Evolutionary conservation across 2,113 vertebrate genomes (phyloP).

Genomic region (Sitta europaea): DNA sequence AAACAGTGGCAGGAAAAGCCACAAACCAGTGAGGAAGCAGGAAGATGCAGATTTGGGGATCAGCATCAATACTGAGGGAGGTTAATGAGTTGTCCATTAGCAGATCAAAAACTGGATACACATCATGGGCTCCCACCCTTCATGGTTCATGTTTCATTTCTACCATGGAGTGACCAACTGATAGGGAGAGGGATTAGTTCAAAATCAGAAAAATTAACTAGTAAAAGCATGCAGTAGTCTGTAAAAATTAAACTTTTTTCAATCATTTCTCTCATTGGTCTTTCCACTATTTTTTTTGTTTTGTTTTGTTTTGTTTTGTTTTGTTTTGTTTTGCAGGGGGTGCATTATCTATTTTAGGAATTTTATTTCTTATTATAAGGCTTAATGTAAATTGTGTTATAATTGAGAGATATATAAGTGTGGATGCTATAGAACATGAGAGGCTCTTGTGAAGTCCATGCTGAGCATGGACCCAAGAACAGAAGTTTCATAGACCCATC

Average conservation of each 20-base stretch:
- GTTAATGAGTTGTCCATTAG: neutral
- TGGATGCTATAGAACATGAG: neutral
- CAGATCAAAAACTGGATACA: neutral
- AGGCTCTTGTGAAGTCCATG: neutral
- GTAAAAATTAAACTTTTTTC: neutral
- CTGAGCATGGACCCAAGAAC: neutral
- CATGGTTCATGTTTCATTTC: neutral
- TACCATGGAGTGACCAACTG: neutral
- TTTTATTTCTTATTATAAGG: neutral
- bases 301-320: neutral
- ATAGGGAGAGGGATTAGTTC: neutral
- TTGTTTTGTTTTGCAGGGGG: neutral
- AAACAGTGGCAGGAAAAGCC: neutral
- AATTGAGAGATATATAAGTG: neutral
- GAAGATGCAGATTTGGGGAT: neutral
- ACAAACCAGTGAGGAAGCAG: neutral
- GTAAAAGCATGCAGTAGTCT: neutral
- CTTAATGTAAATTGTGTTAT: neutral
- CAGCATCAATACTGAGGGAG: rapidly evolving
- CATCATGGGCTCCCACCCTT: rapidly evolving
- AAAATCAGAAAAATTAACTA: neutral
- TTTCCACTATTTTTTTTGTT: neutral
- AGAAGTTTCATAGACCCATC: rapidly evolving
- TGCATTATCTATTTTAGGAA: neutral
- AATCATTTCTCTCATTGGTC: neutral